Evolutionary conservation across 53 echinoderm and acorn worm species (phyloP).

Genomic region (Paracentrotus lividus): DNA sequence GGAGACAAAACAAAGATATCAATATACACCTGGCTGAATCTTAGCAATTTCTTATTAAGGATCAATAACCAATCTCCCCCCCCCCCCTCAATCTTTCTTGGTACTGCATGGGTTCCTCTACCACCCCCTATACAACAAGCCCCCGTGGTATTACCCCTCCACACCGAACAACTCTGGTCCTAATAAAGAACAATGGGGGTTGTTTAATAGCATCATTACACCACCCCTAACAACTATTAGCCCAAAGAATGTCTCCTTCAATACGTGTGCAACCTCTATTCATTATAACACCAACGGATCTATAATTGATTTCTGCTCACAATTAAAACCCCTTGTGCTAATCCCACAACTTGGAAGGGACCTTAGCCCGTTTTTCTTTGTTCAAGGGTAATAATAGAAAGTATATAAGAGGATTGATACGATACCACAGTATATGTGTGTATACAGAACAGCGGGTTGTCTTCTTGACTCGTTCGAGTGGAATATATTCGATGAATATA

Average conservation of each 20-base stretch:
- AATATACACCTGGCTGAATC: background rate
- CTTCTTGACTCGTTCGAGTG: background rate
- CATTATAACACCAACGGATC: background rate
- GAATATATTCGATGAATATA: background rate
- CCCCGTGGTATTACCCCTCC: background rate
- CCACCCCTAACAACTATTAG: conserved; percentile 44
- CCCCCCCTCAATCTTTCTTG: background rate
- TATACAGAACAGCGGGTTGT: conserved; percentile 6
- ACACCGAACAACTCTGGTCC: background rate
- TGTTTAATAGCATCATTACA: conserved; percentile 40
- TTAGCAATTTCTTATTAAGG: background rate
- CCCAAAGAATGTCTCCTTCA: background rate
- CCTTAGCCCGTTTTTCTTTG: background rate
- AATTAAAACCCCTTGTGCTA: background rate
- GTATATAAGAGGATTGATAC: background rate
- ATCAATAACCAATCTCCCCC: conserved; percentile 21
- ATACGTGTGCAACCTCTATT: background rate
- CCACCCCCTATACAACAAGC: background rate
- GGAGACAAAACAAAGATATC: background rate
- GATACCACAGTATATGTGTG: background rate
- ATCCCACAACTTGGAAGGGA: background rate
- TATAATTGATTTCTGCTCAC: conserved; percentile 23
- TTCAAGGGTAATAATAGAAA: background rate
- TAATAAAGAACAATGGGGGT: background rate
- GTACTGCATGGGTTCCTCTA: background rate